Conservation (phyloP, 2,797 vertebrate species). For the Poecile montanus region DNA sequence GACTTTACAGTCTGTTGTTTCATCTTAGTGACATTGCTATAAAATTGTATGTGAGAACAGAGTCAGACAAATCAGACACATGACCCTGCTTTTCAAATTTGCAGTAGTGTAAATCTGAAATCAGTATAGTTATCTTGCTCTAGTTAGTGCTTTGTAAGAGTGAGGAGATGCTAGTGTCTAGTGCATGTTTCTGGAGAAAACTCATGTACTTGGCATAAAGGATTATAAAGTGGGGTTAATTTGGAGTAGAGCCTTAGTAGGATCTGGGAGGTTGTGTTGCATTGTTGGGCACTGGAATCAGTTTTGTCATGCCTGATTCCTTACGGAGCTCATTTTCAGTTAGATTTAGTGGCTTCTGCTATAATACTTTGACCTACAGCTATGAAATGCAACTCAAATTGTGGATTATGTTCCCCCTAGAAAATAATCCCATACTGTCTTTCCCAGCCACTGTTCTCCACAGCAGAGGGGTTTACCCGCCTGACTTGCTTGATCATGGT, state of each 20-base stretch:
- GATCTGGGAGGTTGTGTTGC: background rate
- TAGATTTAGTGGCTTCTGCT: background rate
- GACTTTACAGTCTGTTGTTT: background rate
- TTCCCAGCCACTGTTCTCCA: background rate
- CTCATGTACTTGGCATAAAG: background rate
- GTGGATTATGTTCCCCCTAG: background rate
- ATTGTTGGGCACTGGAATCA: background rate
- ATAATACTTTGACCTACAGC: background rate
- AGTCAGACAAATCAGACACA: background rate
- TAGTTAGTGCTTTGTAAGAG: background rate
- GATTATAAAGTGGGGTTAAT: background rate
- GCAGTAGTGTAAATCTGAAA: background rate
- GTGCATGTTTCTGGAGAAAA: background rate
- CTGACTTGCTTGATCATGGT: rapidly evolving
- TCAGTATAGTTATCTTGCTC: background rate
- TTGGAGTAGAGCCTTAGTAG: background rate
- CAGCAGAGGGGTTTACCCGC: background rate
- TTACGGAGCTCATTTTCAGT: background rate
- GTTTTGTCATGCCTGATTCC: background rate
- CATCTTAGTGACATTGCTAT: background rate
- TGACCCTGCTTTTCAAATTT: background rate
- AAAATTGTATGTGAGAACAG: background rate
- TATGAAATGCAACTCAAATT: background rate
- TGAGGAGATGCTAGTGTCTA: background rate
- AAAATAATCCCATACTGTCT: background rate